A percentile compares a stretch with the other conserved stretches of the same genome.
Conservation (phyloP, 2,888 invertebrate genomes). For the Isoperla grammatica region DNA sequence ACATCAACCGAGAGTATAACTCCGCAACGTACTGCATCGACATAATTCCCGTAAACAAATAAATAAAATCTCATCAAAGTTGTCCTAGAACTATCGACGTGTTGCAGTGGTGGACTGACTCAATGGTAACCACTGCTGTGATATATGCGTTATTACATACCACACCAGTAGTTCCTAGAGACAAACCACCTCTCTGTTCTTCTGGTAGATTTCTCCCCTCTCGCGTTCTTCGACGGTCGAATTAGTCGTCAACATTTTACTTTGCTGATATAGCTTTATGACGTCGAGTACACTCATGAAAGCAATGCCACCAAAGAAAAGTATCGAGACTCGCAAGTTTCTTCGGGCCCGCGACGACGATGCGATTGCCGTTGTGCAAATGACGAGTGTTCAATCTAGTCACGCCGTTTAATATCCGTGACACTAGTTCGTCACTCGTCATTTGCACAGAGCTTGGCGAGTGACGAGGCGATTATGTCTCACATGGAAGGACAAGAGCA, state of each 20-base stretch:
- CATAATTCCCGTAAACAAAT: too few species aligned
- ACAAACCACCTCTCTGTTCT: neutral
- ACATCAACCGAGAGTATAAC: too few species aligned
- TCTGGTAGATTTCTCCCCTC: neutral
- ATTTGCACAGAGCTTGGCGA: neutral
- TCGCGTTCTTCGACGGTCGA: constrained; percentile 32
- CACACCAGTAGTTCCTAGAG: constrained; percentile 45
- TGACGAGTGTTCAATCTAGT: constrained; percentile 48
- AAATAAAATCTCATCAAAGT: too few species aligned
- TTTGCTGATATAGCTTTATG: constrained; percentile 46
- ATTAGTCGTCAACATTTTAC: constrained; percentile 36
- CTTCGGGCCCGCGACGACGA: neutral
- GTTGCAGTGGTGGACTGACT: constrained; percentile 19
- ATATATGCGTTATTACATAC: constrained; percentile 40
- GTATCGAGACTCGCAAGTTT: neutral
- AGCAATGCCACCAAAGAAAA: constrained; percentile 54
- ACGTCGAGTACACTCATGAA: constrained; percentile 43
- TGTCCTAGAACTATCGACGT: too few species aligned
- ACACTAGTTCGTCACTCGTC: constrained; percentile 41
- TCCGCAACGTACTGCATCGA: too few species aligned
- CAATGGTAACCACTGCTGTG: constrained; percentile 45
- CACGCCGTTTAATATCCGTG: constrained; percentile 40
- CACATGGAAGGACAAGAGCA: too few species aligned
- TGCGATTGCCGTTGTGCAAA: constrained; percentile 27
- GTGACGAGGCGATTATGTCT: too few species aligned